A percentile compares a stretch with the other conserved stretches of the same genome.
Evolutionary conservation across 2,797 vertebrate species (phyloP).

Genomic region (Phrynocephalus guinanensis): DNA sequence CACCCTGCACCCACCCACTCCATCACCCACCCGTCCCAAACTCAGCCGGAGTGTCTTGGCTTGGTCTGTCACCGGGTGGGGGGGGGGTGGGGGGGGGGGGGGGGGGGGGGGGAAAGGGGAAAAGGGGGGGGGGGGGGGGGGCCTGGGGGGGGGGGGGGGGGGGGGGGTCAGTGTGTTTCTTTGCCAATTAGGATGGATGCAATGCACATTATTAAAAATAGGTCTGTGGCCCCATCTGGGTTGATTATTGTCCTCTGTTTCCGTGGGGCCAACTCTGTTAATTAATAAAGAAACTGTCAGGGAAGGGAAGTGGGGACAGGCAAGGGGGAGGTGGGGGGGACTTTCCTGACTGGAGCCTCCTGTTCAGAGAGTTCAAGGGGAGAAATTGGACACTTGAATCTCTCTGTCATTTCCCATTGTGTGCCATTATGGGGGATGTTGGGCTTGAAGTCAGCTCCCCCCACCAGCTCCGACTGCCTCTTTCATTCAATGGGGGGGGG

Average conservation of each 20-base stretch:
- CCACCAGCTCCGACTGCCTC: slow-evolving; percentile 72
- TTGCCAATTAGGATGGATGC: slow-evolving; percentile 80
- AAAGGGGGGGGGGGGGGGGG: too few species aligned
- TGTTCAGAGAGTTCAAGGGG: slow-evolving; percentile 74
- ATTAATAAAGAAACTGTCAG: slow-evolving; percentile 78
- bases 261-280: slow-evolving; percentile 78
- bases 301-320: slow-evolving; percentile 63
- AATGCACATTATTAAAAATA: slow-evolving; percentile 80
- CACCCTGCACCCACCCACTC: neutral
- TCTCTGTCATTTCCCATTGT: slow-evolving; percentile 76
- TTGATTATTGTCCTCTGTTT: slow-evolving; percentile 78
- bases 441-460: slow-evolving; percentile 77
- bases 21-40: neutral
- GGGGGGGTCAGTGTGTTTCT: too few species aligned
- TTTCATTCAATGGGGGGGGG: slow-evolving; percentile 73
- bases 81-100: too few species aligned
- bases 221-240: slow-evolving; percentile 78
- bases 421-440: slow-evolving; percentile 74
- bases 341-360: slow-evolving; percentile 76
- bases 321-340: slow-evolving; percentile 71
- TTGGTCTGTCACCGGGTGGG: slow-evolving; percentile 32
- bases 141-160: too few species aligned
- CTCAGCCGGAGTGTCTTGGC: neutral
- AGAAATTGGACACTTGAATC: slow-evolving; percentile 77
- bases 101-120: too few species aligned